Evolutionary conservation across 2,797 vertebrate genomes (phyloP), one percentile per base, ranked within the genome.

Genomic region (Carapus acus): DNA sequence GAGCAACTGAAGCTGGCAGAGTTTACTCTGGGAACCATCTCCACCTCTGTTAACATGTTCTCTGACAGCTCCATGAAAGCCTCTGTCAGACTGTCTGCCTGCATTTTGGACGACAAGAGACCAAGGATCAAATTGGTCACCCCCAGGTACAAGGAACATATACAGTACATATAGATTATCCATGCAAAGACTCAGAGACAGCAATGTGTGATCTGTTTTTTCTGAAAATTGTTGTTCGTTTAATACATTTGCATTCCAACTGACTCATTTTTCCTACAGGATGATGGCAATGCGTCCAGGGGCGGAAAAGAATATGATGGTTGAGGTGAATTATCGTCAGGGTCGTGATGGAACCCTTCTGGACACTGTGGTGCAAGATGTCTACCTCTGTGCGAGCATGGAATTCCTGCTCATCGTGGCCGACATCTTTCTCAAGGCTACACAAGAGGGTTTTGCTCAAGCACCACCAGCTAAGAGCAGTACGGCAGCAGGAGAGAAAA

Each of bases 341-440:
- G 86, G 90, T 17, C 88, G 89, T 58, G 94, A 96, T 6, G 86
- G 89, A 51, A 90, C 80, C 41, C 55, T 58, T 18, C 63, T 94
- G 71, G 90, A 94, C 49, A 85, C 88, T 8, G 39, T 93, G 77
- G 86, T 98, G 62, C 92, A 94, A 82, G 93, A 99, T 65, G 82
- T 91, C 45, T 96, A 97, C 67, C 83, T 98, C 43, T 99, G 96
- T 75, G 94, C 96, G 69, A 98, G 94, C 82, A 91, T 98, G 88
- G 95, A 99, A 81, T 99, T 98, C 83, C 85, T 98, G 49, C 86
- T 90, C 61, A 96, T 93, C 0, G 94, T 99, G 54, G 91, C 89
- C 20, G 90, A 95, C 73, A 81, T 98, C 67, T 99, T 99, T 65
- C 73, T 94, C 18, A 91, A 93, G 62, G 90, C 94, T 59, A 89